Conservation (phyloP, 2,113 vertebrate species). For the Herpailurus yagouaroundi region DNA sequence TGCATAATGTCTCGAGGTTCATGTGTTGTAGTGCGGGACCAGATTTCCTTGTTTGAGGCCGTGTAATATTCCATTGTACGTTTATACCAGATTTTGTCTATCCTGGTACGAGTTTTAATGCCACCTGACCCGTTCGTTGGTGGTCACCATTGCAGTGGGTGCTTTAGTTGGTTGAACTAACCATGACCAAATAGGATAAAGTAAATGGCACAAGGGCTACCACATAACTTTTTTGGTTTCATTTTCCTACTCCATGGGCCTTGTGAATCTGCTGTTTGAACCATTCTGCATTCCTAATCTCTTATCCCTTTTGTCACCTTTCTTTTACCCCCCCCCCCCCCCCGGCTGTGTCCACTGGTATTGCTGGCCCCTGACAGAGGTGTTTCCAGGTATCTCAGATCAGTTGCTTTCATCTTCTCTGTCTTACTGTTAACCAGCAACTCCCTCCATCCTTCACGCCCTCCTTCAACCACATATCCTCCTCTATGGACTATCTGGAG, state of each 20-base stretch:
- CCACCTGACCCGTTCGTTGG: not conserved
- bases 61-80: not conserved
- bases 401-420: not conserved
- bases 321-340: not conserved
- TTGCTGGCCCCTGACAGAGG: not conserved
- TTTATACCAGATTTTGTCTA: not conserved
- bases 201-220: not conserved
- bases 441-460: not conserved
- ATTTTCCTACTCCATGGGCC: not conserved
- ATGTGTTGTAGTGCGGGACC: not conserved
- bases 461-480: not conserved
- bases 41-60: not conserved
- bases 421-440: constrained; percentile 1
- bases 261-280: constrained; percentile 12
- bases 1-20: not conserved
- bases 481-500: constrained; percentile 1
- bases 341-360: not conserved
- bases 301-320: not conserved
- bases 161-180: constrained; percentile 43
- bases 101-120: constrained; percentile 8
- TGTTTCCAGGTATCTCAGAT: not conserved
- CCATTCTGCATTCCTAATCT: not conserved
- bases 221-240: not conserved
- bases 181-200: not conserved
- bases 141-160: not conserved